Percentiles rank a stretch among this genome's conserved stretches.
These are phyloP conservation scores for Hylaeus anthracinus DNA, from an alignment of 1,140 invertebrate species.

Conservation along the genomic window DNA sequence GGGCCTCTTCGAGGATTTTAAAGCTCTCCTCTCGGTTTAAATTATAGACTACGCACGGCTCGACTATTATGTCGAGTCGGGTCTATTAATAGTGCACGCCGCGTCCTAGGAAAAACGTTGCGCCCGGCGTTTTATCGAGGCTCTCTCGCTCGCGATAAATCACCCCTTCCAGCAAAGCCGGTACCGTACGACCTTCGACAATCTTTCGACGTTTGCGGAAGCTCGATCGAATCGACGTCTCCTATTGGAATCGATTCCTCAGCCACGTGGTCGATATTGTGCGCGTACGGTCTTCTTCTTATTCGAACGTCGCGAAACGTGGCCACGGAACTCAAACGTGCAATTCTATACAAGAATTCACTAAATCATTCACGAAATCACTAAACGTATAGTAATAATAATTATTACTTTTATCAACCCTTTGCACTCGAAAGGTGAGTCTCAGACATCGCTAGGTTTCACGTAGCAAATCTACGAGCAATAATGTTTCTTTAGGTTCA, in stretches of 20 bases:
- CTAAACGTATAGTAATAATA: too few species aligned
- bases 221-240: conserved; percentile 5
- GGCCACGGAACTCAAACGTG: too few species aligned
- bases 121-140: conserved; percentile 9
- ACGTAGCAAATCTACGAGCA: too few species aligned
- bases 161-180: not conserved
- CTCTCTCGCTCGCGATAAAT: conserved; percentile 17
- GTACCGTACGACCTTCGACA: not conserved
- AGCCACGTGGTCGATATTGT: not conserved
- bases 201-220: not conserved
- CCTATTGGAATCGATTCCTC: not conserved
- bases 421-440: too few species aligned
- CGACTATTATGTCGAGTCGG: conserved; percentile 34
- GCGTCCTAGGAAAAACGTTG: conserved; percentile 34
- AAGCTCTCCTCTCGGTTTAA: conserved; percentile 27
- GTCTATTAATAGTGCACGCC: conserved; percentile 51
- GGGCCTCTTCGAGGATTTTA: conserved; percentile 23
- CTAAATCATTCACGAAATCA: too few species aligned
- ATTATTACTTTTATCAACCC: too few species aligned
- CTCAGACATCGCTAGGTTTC: too few species aligned
- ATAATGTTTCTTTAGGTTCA: too few species aligned
- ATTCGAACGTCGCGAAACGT: not conserved
- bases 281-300: not conserved
- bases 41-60: conserved; percentile 36
- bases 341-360: too few species aligned